These are phyloP conservation scores for Drosophila atroscutellata DNA, from an alignment of 2,888 invertebrate species.

Conservation along the genomic window DNA sequence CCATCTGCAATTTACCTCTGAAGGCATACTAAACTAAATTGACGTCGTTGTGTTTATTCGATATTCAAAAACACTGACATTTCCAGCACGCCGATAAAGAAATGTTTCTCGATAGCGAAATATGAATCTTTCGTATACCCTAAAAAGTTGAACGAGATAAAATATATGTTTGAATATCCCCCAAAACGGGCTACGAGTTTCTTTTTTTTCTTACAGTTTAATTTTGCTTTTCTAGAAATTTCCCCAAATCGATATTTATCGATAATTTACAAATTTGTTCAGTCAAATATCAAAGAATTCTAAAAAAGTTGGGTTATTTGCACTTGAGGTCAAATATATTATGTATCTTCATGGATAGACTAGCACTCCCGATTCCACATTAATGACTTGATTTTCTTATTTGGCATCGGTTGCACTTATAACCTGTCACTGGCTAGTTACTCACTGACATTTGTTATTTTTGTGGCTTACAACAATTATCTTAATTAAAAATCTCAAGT, in stretches of 20 bases:
- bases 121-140: not conserved
- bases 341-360: not conserved
- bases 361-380: not conserved
- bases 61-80: slow-evolving; percentile 51
- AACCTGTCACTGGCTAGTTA: slow-evolving; percentile 6
- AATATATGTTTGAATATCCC: not conserved
- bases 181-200: not conserved
- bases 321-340: not conserved
- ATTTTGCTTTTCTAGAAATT: not conserved
- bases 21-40: slow-evolving; percentile 74
- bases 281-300: not conserved
- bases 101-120: not conserved
- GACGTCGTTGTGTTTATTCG: slow-evolving; percentile 68
- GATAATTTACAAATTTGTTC: not conserved
- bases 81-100: slow-evolving; percentile 23
- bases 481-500: slow-evolving; percentile 74
- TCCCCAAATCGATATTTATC: not conserved
- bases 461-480: slow-evolving; percentile 63
- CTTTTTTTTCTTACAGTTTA: not conserved
- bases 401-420: slow-evolving; percentile 34
- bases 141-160: not conserved
- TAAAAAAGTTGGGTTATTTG: too few relatives aligned
- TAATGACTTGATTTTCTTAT: not conserved
- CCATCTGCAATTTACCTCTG: slow-evolving; percentile 16
- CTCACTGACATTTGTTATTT: slow-evolving; percentile 18